A percentile compares a stretch with the other conserved stretches of the same genome.
phyloP scores from a whole-genome alignment of 2,888 invertebrate species.

The Drosophila neutralis region DNA sequence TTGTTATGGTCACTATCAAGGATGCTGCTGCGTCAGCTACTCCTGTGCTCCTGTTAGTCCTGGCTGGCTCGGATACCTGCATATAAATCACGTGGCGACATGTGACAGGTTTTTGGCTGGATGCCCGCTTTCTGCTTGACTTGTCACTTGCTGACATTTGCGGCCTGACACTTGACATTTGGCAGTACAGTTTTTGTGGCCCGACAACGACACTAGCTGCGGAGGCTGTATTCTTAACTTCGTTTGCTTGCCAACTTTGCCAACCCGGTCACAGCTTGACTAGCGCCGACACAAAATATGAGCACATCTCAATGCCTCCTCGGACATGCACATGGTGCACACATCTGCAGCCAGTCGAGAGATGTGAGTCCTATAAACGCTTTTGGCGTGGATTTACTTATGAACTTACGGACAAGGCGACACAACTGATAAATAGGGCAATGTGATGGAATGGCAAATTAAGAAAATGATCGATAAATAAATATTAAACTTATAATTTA shows the following conservation, averaged over 20 bases:
- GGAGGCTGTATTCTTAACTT: conserved; percentile 11
- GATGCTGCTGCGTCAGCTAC: conserved; percentile 11
- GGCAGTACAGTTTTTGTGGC: conserved; percentile 44
- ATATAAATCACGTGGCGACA: conserved; percentile 68
- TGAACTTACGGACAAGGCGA: background rate
- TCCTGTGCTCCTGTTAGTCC: conserved; percentile 20
- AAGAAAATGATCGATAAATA: background rate
- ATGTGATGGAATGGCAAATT: background rate
- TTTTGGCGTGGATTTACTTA: conserved; percentile 27
- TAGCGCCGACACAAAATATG: conserved; percentile 44
- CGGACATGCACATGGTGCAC: conserved; percentile 42
- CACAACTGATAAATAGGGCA: background rate
- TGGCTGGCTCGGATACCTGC: conserved; percentile 18
- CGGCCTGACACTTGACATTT: conserved; percentile 73
- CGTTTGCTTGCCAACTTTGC: conserved; percentile 30
- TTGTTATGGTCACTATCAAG: conserved; percentile 40
- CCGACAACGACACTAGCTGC: background rate
- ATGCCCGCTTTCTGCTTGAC: conserved; percentile 60
- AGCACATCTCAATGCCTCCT: conserved; percentile 43
- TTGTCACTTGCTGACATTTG: conserved; percentile 73
- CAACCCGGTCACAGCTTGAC: conserved; percentile 30
- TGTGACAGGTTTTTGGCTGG: conserved; percentile 69
- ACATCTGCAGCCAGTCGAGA: conserved; percentile 5
- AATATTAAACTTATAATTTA: background rate
- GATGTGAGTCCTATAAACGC: conserved; percentile 9